These are phyloP conservation scores for Neoniphon sammara DNA, from an alignment of 2,797 vertebrate species.

Conservation along the genomic window DNA sequence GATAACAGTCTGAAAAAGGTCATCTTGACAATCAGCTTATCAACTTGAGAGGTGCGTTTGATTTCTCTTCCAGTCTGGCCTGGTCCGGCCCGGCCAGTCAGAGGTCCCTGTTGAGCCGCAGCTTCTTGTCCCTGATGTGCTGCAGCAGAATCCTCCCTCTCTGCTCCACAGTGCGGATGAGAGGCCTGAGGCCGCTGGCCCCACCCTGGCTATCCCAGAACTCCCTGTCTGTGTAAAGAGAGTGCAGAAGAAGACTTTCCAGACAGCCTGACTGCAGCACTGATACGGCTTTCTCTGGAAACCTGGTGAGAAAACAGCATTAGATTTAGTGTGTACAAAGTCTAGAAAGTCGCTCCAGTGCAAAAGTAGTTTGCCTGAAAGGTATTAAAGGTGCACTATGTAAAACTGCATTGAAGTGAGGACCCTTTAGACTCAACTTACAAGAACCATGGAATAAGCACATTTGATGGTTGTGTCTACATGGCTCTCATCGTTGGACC, in stretches of 20 bases:
- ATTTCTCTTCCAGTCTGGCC: background rate
- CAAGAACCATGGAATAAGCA: too few species aligned
- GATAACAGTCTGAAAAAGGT: background rate
- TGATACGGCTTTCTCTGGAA: conserved; percentile 84
- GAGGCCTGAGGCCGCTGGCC: conserved; percentile 73
- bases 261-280: conserved; percentile 87
- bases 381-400: too few species aligned
- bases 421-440: too few species aligned
- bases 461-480: too few species aligned
- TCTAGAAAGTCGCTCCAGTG: too few species aligned
- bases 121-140: conserved; percentile 82
- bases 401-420: too few species aligned
- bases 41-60: background rate
- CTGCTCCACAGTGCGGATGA: conserved; percentile 81
- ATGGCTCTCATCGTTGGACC: too few species aligned
- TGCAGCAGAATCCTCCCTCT: conserved; percentile 84
- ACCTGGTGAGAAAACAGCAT: conserved; percentile 75
- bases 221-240: conserved; percentile 84
- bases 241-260: conserved; percentile 85
- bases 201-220: conserved; percentile 90
- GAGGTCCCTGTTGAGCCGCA: conserved; percentile 77
- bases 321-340: background rate
- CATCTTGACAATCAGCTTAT: background rate
- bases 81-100: conserved; percentile 48
- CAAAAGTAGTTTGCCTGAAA: too few species aligned